A percentile compares a stretch with the other conserved stretches of the same genome.
Conservation (phyloP, 1,140 invertebrate species). For the Batillaria attramentaria region DNA sequence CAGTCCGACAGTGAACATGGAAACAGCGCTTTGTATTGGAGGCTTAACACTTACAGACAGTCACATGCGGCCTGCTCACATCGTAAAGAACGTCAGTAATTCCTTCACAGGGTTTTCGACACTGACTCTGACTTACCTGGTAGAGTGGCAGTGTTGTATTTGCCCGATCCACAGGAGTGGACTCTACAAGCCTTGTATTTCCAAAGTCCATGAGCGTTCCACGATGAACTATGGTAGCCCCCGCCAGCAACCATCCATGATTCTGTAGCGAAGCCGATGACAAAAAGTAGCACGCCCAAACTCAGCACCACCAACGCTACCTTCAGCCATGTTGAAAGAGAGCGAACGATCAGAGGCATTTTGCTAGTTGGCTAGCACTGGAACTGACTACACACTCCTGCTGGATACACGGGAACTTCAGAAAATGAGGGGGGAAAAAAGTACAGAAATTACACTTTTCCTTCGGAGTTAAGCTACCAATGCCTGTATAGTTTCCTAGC, state of each 20-base stretch:
- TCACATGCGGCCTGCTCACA: not conserved
- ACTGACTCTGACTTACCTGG: not conserved
- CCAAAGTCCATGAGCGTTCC: constrained; percentile 33
- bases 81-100: not conserved
- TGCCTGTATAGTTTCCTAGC: too few species aligned
- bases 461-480: too few species aligned
- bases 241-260: constrained; percentile 39
- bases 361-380: too few species aligned
- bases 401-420: too few species aligned
- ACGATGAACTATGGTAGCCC: not conserved
- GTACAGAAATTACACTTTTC: too few species aligned
- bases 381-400: too few species aligned
- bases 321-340: constrained; percentile 47
- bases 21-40: not conserved
- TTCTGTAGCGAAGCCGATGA: constrained; percentile 54
- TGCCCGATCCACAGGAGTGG: not conserved
- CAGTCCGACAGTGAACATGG: not conserved
- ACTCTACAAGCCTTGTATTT: not conserved
- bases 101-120: not conserved
- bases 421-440: too few species aligned
- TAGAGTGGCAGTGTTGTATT: not conserved
- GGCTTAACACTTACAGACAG: not conserved
- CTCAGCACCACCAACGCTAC: constrained; percentile 41
- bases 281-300: constrained; percentile 46
- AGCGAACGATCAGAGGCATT: not conserved